A percentile compares a stretch with the other conserved stretches of the same genome.
Evolutionary conservation across 2,888 invertebrate genomes (phyloP).

Genomic region (Euzetes globulus): DNA sequence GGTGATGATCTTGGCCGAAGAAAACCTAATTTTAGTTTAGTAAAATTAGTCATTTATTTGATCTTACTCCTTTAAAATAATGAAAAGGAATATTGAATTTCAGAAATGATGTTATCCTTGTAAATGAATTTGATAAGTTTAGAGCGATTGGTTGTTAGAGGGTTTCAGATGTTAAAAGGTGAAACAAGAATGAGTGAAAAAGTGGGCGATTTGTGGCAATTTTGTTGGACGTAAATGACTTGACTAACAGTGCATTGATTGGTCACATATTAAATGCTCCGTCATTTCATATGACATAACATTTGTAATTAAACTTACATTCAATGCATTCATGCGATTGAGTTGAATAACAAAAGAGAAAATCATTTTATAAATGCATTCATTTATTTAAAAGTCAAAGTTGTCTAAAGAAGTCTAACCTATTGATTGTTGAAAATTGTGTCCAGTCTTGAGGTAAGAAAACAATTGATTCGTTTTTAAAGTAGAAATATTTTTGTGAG

Average conservation of each 20-base stretch:
- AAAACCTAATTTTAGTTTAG: too few species aligned
- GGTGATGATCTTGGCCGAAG: too few species aligned
- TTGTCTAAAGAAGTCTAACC: not conserved
- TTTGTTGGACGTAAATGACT: not conserved
- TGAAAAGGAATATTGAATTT: too few species aligned
- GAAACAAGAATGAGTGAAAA: not conserved
- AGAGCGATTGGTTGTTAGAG: too few species aligned
- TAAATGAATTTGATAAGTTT: too few species aligned
- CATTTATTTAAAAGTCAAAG: not conserved
- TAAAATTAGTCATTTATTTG: too few species aligned
- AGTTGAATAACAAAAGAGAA: not conserved
- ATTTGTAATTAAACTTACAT: not conserved
- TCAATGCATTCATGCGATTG: not conserved
- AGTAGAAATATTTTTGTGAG: too few species aligned
- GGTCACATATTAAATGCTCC: conserved; percentile 7
- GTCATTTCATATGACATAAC: conserved; percentile 19
- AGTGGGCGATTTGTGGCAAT: not conserved
- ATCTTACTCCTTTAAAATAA: too few species aligned
- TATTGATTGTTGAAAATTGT: not conserved
- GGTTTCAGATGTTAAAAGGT: too few species aligned
- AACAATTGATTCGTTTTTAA: not conserved
- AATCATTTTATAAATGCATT: not conserved
- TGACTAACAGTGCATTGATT: not conserved
- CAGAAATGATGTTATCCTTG: too few species aligned
- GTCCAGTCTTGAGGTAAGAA: not conserved